Evolutionary conservation across 2,888 invertebrate genomes (phyloP).

Genomic region (Luperina testacea): DNA sequence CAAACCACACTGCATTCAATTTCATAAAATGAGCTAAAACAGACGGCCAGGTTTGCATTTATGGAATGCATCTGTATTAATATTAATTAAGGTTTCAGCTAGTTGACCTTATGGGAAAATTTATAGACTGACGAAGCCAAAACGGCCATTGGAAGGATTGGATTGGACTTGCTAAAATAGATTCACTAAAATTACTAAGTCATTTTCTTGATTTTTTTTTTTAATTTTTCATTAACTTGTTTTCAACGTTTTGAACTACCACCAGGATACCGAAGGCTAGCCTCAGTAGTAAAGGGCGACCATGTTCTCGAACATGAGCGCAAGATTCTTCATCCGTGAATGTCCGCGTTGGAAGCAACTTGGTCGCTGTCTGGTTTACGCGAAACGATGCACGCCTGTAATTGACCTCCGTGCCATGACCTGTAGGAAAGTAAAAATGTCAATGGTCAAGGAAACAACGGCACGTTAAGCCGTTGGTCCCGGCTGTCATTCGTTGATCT

Average conservation of each 20-base stretch:
- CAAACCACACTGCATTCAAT: slow-evolving; percentile 61
- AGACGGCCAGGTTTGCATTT: slow-evolving; percentile 11
- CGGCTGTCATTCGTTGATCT: too few species aligned
- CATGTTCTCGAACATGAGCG: background rate
- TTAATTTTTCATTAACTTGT: too few species aligned
- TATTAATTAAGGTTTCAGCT: slow-evolving; percentile 1
- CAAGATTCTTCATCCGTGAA: slow-evolving; percentile 19
- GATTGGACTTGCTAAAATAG: background rate
- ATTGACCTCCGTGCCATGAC: slow-evolving; percentile 8
- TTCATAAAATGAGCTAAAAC: slow-evolving; percentile 45
- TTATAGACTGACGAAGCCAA: background rate
- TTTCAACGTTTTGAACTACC: background rate
- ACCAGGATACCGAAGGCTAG: background rate
- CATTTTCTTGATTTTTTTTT: too few species aligned
- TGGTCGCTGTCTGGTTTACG: background rate
- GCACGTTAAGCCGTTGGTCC: too few species aligned
- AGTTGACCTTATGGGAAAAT: background rate
- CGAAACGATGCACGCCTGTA: background rate
- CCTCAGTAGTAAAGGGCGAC: too few species aligned
- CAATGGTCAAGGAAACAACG: background rate
- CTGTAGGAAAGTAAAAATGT: slow-evolving; percentile 18
- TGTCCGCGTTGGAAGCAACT: background rate
- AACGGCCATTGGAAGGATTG: background rate
- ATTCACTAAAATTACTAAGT: background rate
- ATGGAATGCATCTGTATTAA: slow-evolving; percentile 7